phyloP scores from a whole-genome alignment of 2,888 invertebrate genomes.

The Philereme vetulata region DNA sequence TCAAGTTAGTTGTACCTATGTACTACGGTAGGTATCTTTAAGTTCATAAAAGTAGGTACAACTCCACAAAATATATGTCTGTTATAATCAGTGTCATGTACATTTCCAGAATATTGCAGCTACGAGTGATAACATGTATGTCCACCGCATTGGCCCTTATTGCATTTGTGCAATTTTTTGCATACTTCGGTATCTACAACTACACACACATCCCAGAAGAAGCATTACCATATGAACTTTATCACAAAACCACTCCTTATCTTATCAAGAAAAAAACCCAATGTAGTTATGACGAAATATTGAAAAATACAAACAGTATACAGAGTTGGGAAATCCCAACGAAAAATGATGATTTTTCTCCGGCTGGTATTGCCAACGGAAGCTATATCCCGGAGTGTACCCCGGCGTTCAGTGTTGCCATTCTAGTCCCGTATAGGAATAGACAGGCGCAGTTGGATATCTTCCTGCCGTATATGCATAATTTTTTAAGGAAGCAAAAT shows the following conservation, averaged over 20 bases:
- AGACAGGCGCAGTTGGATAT: constrained; percentile 89
- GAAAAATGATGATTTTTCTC: constrained; percentile 52
- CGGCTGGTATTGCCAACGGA: constrained; percentile 59
- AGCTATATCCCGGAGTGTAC: constrained; percentile 66
- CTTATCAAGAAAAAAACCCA: constrained; percentile 48
- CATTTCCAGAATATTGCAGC: constrained; percentile 48
- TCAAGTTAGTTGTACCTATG: too few species aligned
- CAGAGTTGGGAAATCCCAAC: constrained; percentile 51
- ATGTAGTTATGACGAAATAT: constrained; percentile 63
- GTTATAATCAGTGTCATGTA: too few species aligned
- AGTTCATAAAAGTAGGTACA: too few species aligned
- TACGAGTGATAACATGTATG: constrained; percentile 51
- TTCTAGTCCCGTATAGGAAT: constrained; percentile 92
- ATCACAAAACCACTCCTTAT: constrained; percentile 46
- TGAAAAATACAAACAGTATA: constrained; percentile 49
- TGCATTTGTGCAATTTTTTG: constrained; percentile 53
- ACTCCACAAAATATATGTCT: too few species aligned
- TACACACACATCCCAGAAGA: constrained; percentile 56
- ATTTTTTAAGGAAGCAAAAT: constrained; percentile 91
- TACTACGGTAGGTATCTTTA: too few species aligned
- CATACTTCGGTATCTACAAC: constrained; percentile 52
- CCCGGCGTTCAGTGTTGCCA: constrained; percentile 86
- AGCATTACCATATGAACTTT: constrained; percentile 50
- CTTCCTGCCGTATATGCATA: constrained; percentile 94
- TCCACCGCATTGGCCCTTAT: constrained; percentile 45